A percentile compares a stretch with the other conserved stretches of the same genome.
phyloP scores from a whole-genome alignment of 2,888 invertebrate species.

The Xanthorhoe designata region DNA sequence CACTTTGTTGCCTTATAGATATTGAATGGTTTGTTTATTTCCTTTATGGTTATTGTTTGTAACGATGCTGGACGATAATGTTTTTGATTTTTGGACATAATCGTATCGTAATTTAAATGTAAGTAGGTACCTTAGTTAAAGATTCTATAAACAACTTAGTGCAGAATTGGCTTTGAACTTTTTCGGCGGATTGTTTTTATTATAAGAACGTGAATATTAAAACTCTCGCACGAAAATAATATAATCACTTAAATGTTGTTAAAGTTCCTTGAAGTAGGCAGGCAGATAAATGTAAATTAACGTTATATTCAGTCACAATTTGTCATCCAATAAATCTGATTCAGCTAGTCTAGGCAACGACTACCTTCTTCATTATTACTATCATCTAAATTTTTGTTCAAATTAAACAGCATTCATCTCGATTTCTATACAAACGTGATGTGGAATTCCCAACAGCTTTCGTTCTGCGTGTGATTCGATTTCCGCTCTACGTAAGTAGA shows the following conservation, averaged over 20 bases:
- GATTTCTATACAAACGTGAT: not conserved
- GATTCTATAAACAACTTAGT: not conserved
- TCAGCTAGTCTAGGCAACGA: not conserved
- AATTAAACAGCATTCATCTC: not conserved
- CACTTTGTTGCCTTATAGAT: constrained; percentile 61
- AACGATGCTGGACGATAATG: constrained; percentile 29
- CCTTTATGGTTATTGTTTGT: constrained; percentile 46
- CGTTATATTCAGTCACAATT: not conserved
- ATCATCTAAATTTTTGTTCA: not conserved
- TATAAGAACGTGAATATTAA: not conserved
- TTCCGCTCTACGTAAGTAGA: constrained; percentile 3
- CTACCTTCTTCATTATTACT: not conserved
- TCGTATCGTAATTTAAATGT: no score
- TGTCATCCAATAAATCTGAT: constrained; percentile 11
- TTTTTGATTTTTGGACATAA: constrained; percentile 18
- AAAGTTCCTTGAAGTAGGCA: no score
- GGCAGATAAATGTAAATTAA: no score
- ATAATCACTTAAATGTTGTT: no score
- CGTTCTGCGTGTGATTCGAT: not conserved
- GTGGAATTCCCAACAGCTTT: constrained; percentile 3
- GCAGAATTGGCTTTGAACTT: not conserved
- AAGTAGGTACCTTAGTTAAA: not conserved
- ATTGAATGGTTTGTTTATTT: constrained; percentile 45
- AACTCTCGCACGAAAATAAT: no score
- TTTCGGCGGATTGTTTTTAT: not conserved